Base-by-base conservation (phyloP, 1,140 invertebrate species). In the Dendroctonus valens region DNA sequence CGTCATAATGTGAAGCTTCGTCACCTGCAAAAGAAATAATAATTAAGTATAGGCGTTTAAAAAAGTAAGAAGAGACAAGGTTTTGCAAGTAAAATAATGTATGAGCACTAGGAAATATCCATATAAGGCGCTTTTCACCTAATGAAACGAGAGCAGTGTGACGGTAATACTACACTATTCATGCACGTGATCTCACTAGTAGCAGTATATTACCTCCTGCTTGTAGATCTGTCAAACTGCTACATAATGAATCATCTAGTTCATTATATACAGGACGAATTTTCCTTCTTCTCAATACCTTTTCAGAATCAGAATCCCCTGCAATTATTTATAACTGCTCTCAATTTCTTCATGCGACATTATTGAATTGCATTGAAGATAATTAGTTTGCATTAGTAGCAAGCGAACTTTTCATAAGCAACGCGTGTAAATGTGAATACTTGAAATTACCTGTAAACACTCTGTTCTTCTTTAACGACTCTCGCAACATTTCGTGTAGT, bases 171-270 rank as follows among this genome's bases (percentile, higher is more conserved):
- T 26, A 26, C 26, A 26, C 26, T 26, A 26, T 26, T 26, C 26
- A 26, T 26, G 26, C 26, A 26, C 26, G 26, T 3, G 26, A 26
- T 26, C 26, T 26, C 26, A 26, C 26, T 26, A 26, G 26, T 26
- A 26, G 26, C 26, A 26, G 26, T 26, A 26, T 65, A 4, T 69
- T 68, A 65, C 73, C 73, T 64, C 70, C 73, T 26, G 50, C 58
- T 14, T 69, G 72, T 40, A 70, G 67, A 55, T 73, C 72, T 5
- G 73, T 73, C 39, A 73, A 57, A 69, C 73, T 75, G 59, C 73
- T 75, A 48, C 72, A 71, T 15, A 73, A 54, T 11, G 73, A 75
- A 65, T 75, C 73, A 41, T 75, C 73, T 4, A 74, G 54, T 64
- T 74, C 73, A 12, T 73, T 67, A 48, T 75, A 75, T 48, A 75